Percentiles rank a stretch among this genome's conserved stretches.
Evolutionary conservation across 2,113 vertebrate genomes (phyloP).

Genomic region (Callipepla californica): DNA sequence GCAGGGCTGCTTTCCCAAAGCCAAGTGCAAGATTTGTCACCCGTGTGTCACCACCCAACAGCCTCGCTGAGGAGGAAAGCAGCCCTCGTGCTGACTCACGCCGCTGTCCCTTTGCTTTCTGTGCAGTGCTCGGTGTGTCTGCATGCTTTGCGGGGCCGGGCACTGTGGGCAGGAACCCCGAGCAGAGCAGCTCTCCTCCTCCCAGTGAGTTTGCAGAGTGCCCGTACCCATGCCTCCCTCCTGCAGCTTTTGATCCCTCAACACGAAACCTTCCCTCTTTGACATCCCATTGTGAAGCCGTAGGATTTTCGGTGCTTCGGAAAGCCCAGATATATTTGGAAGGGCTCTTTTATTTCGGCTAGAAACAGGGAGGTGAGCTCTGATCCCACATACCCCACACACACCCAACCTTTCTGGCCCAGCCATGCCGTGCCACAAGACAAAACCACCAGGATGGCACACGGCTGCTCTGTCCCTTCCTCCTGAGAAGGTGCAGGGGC

Average conservation of each 20-base stretch:
- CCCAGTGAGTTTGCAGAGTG: background rate
- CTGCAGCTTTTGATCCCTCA: fast-evolving
- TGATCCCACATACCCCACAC: background rate
- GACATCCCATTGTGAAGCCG: fast-evolving
- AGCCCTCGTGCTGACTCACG: constrained; percentile 64
- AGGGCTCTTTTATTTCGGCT: no score
- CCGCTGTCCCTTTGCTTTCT: constrained; percentile 35
- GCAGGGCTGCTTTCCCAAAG: background rate
- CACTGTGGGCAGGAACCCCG: fast-evolving
- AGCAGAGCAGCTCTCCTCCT: background rate
- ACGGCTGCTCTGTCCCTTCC: background rate
- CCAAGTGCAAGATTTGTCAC: background rate
- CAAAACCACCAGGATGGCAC: background rate
- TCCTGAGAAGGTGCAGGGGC: fast-evolving
- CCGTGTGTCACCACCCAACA: background rate
- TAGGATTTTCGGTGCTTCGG: background rate
- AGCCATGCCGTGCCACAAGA: background rate
- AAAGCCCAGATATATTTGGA: background rate
- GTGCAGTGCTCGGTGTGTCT: background rate
- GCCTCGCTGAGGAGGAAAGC: background rate
- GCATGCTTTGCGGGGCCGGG: background rate
- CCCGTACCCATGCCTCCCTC: fast-evolving
- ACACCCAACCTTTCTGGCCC: background rate
- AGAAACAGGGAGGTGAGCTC: background rate
- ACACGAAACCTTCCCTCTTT: background rate